Evolutionary conservation across 2,888 invertebrate genomes (phyloP), one percentile per base, ranked within the genome.

Genomic region (Baccha elongata): DNA sequence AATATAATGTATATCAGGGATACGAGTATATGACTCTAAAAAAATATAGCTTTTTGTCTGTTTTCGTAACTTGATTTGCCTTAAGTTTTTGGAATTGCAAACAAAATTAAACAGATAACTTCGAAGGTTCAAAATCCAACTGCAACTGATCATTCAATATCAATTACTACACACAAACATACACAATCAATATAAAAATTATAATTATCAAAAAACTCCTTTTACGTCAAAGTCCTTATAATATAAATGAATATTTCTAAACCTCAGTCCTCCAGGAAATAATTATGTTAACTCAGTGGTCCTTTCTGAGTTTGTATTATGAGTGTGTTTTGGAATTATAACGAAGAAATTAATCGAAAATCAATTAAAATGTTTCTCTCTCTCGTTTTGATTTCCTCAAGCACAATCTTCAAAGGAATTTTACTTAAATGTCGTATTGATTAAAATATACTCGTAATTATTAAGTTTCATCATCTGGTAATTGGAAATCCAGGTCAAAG

Each of bases 311-410:
- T 32, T 5, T 32, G 29, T 32, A 32, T 32, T 23, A 5, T 3
- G 23, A 23, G 5, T 23, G 5, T 4, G 6, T 6, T 26, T 3
- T 3, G 26, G n/a, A 26, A 26, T 26, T 15, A 4, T 29, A 3
- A n/a, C 19, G 52, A 53, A 17, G n/a, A 53, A 53, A 7, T 29
- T 17, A 11, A 32, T 52, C 6, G 19, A 53, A 53, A 53, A 53
- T 35, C 35, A 21, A 53, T 53, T 35, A 35, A 53, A 35, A 35
- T 23, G 10, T n/a, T 53, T 35, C 11, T 52, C 11, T 15, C 4
- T 17, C 10, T 52, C 11, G 8, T 7, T 10, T 8, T 8, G 3
- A 2, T 50, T 29, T 29, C 50, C 26, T 50, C 4, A 1, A 52
- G 17, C 17, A 52, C 29, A 29, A 7, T 10, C 1, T 19, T 10